These are phyloP conservation scores for Rhea pennata DNA, from an alignment of 2,113 vertebrate genomes.

Conservation along the genomic window DNA sequence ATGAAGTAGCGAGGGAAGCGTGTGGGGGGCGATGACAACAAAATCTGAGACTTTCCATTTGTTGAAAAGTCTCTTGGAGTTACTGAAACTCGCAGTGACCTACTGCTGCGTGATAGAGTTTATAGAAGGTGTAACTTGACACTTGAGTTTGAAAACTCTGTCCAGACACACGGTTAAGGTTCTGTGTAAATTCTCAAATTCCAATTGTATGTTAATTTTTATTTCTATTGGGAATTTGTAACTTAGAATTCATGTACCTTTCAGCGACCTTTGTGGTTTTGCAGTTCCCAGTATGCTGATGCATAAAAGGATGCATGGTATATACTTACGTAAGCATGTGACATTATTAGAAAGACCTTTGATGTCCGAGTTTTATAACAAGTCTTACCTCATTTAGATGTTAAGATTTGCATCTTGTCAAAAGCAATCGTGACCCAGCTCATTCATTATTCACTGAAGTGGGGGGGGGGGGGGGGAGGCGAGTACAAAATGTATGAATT, in stretches of 20 bases:
- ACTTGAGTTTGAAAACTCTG: not conserved
- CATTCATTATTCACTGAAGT: not conserved
- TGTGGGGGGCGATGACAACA: not conserved
- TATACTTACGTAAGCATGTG: not conserved
- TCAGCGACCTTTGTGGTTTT: not conserved
- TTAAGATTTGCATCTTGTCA: not conserved
- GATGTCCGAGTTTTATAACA: not conserved
- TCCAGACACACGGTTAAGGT: not conserved
- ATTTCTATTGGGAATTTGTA: not conserved
- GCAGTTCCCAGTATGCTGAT: not conserved
- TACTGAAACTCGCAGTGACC: not conserved
- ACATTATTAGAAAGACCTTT: not conserved
- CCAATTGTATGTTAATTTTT: not conserved
- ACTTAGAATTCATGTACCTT: not conserved
- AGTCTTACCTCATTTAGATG: not conserved
- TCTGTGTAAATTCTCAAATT: not conserved
- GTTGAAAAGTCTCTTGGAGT: not conserved
- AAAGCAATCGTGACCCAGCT: not conserved
- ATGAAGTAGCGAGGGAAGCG: not conserved
- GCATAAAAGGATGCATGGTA: not conserved
- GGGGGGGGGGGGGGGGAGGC: too few species aligned
- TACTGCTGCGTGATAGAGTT: not conserved
- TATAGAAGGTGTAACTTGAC: slow-evolving; percentile 3
- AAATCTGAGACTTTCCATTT: not conserved
- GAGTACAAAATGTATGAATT: not conserved